phyloP scores from a whole-genome alignment of 2,797 vertebrate species.

The Sphenopsis melanotis region DNA sequence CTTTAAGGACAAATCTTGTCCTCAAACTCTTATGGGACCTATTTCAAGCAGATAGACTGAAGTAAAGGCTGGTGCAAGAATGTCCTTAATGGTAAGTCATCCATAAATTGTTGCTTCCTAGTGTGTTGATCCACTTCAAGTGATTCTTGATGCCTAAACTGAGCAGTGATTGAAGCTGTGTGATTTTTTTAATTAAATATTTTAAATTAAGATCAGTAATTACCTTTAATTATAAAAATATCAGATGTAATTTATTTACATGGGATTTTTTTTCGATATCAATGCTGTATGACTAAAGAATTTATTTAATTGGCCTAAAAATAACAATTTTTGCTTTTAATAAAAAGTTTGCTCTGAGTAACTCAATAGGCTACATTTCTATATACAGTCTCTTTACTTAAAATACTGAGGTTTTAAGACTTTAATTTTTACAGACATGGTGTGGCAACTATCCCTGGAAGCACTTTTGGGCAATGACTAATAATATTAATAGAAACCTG shows the following conservation, averaged over 20 bases:
- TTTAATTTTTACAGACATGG: not conserved
- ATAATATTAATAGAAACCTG: not conserved
- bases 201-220: conserved; percentile 28
- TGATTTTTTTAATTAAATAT: not conserved
- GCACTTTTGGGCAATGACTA: not conserved
- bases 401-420: not conserved
- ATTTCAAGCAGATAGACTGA: not conserved
- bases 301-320: not conserved
- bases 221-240: conserved; percentile 19
- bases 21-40: not conserved
- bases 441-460: not conserved
- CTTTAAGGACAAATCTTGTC: not conserved
- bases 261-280: not conserved
- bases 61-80: not conserved
- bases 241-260: not conserved
- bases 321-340: not conserved
- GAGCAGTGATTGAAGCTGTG: not conserved
- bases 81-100: not conserved
- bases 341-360: not conserved
- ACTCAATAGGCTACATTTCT: not conserved
- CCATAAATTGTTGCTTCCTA: not conserved
- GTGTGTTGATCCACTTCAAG: not conserved
- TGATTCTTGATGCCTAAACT: not conserved
- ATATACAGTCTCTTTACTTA: not conserved
- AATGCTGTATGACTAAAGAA: not conserved